Percentiles rank a stretch among this genome's conserved stretches.
These are phyloP conservation scores for Xenentodon cancila DNA, from an alignment of 2,797 vertebrate genomes.

Conservation along the genomic window DNA sequence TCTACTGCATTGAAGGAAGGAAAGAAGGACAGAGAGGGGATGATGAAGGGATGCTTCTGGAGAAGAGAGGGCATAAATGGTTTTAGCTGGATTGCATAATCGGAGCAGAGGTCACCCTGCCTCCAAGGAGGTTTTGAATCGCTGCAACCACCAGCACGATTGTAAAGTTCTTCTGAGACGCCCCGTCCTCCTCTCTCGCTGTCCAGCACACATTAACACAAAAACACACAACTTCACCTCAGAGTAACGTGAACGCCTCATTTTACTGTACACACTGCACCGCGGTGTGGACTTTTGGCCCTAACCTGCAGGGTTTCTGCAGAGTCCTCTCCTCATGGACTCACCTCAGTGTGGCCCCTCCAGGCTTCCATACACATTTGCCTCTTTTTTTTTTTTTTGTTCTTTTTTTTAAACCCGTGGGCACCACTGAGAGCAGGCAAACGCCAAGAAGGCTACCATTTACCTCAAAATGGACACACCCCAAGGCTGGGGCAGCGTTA, in stretches of 20 bases:
- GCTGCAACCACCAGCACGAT: constrained; percentile 55
- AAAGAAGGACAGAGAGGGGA: constrained; percentile 1
- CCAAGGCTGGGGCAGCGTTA: constrained; percentile 77
- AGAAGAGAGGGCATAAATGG: constrained; percentile 27
- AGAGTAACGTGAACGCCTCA: constrained; percentile 85
- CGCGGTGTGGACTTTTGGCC: constrained; percentile 66
- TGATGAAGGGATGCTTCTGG: constrained; percentile 15
- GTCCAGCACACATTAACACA: constrained; percentile 23
- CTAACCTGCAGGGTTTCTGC: constrained; percentile 74
- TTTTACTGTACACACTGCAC: constrained; percentile 80
- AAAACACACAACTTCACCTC: constrained; percentile 78
- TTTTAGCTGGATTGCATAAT: constrained; percentile 49
- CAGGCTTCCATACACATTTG: constrained; percentile 76
- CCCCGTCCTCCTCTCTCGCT: background rate
- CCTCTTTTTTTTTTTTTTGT: constrained; percentile 49
- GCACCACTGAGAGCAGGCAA: constrained; percentile 75
- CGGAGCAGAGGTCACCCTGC: constrained; percentile 42
- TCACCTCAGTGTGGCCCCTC: constrained; percentile 72
- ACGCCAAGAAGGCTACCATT: constrained; percentile 79
- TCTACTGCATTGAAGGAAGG: constrained; percentile 42
- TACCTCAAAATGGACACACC: constrained; percentile 85
- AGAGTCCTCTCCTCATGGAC: constrained; percentile 65
- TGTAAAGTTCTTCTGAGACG: constrained; percentile 45
- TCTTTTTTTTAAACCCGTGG: constrained; percentile 40
- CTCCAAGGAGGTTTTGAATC: constrained; percentile 48